These are phyloP conservation scores for Marcusenius ussheri DNA, from an alignment of 2,113 vertebrate species.

Conservation along the genomic window DNA sequence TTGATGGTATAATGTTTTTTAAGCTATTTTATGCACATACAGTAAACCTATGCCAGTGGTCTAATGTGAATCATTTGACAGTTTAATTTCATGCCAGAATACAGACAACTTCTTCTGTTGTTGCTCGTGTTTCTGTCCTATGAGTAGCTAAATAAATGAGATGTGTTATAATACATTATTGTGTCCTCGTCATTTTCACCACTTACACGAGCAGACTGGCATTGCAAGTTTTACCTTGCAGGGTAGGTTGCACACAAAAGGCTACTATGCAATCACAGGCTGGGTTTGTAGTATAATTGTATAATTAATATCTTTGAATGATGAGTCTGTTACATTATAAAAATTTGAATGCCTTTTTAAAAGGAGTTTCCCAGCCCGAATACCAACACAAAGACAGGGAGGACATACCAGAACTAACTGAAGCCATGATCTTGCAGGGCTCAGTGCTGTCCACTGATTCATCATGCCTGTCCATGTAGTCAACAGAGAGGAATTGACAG, in stretches of 20 bases:
- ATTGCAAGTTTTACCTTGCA: not conserved
- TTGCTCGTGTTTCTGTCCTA: not conserved
- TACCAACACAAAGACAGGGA: not conserved
- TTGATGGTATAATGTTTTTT: not conserved
- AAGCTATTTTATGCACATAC: not conserved
- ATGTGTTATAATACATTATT: not conserved
- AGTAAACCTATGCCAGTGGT: not conserved
- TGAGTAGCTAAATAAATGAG: not conserved
- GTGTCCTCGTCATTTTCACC: not conserved
- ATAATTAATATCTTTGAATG: not conserved
- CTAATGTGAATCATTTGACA: not conserved
- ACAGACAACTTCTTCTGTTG: not conserved
- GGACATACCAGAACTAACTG: not conserved
- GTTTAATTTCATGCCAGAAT: not conserved
- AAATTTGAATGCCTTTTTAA: not conserved
- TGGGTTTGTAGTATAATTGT: not conserved
- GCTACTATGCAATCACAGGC: not conserved
- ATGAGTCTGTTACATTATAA: not conserved
- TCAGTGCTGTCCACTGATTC: not conserved
- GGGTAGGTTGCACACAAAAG: not conserved
- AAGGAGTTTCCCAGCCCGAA: not conserved
- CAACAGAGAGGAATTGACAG: not conserved
- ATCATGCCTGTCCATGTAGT: not conserved
- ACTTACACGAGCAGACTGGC: not conserved
- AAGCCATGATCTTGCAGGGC: not conserved